Evolutionary conservation across 2,113 vertebrate species (phyloP), one percentile per base, ranked within the genome.

Genomic region (Sakesphorus luctuosus): DNA sequence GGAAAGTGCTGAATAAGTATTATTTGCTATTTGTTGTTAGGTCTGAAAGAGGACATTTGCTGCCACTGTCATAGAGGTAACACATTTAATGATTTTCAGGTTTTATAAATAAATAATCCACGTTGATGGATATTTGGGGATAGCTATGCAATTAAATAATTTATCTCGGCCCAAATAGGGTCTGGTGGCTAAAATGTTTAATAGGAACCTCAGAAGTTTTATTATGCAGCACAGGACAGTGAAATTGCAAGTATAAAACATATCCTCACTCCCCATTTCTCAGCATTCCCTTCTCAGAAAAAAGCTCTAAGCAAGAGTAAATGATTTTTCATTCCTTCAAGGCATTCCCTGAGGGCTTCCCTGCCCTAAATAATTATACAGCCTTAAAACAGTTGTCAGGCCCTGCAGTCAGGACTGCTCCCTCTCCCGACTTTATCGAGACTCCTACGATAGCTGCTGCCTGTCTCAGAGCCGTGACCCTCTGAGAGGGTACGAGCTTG

Each of bases 351-450:
- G 44, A 75, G 83, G 96, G 68, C n/a, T 93, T 72, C 55, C 68
- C 88, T 95, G 92, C 83, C 90, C 90, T 94, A 93, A 90, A 93
- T 95, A 92, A 96, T 97, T 95, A 96, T 77, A 90, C 52, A 90
- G 73, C 62, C 90, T 96, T 95, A 88, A 93, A 95, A 65, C 65
- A 90, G 68, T 93, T 93, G 93, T 93, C 94, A 96, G 65, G 23
- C 63, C 58, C 21, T 0, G 1, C 67, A 69, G 84, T 38, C 89
- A 77, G 87, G 78, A 66, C 82, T 73, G 62, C 62, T 87, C 40
- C 84, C 62, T 82, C 40, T 89, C 89, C 50, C 0, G 4, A 85
- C 87, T 72, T 87, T 59, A 18, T 25, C 0, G 7, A 50, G 89
- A 87, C 55, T 38, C 13, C 83, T 62, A 50, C 1, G 2, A 35